Evolutionary conservation across 1,140 invertebrate genomes (phyloP).

Genomic region (Drosophila saltans): DNA sequence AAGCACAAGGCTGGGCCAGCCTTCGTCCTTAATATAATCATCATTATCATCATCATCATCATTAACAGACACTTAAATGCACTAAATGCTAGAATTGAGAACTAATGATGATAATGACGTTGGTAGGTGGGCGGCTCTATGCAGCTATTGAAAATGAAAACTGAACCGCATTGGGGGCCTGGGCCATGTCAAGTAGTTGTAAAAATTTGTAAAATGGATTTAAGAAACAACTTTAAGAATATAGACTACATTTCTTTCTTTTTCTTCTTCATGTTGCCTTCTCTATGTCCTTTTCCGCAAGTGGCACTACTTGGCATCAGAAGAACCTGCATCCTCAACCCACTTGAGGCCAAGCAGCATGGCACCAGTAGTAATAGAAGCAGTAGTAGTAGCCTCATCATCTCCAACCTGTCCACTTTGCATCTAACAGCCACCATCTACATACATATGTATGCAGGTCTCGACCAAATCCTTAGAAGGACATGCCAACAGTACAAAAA

Average conservation of each 20-base stretch:
- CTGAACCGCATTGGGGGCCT: conserved; percentile 30
- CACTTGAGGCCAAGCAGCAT: conserved; percentile 2
- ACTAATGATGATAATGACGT: conserved; percentile 31
- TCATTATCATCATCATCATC: conserved; percentile 38
- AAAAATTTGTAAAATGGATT: conserved; percentile 34
- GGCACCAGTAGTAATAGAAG: background rate
- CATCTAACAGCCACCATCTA: background rate
- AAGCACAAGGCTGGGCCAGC: conserved; percentile 47
- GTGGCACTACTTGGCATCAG: conserved; percentile 4
- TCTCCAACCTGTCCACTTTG: conserved; percentile 3
- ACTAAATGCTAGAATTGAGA: conserved; percentile 43
- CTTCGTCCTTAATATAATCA: background rate
- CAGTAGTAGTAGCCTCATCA: background rate
- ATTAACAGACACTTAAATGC: conserved; percentile 59
- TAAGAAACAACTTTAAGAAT: conserved; percentile 44
- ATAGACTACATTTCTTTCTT: conserved; percentile 5
- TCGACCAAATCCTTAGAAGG: background rate
- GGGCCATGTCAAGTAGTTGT: conserved; percentile 44
- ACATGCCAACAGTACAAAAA: background rate
- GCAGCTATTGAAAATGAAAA: conserved; percentile 33
- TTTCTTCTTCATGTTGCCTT: background rate
- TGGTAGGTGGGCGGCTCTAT: background rate
- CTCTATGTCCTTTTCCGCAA: conserved; percentile 9
- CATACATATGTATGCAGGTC: background rate
- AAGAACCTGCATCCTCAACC: conserved; percentile 6